A percentile compares a stretch with the other conserved stretches of the same genome.
phyloP scores from a whole-genome alignment of 2,113 vertebrate species.

The Progne subis region DNA sequence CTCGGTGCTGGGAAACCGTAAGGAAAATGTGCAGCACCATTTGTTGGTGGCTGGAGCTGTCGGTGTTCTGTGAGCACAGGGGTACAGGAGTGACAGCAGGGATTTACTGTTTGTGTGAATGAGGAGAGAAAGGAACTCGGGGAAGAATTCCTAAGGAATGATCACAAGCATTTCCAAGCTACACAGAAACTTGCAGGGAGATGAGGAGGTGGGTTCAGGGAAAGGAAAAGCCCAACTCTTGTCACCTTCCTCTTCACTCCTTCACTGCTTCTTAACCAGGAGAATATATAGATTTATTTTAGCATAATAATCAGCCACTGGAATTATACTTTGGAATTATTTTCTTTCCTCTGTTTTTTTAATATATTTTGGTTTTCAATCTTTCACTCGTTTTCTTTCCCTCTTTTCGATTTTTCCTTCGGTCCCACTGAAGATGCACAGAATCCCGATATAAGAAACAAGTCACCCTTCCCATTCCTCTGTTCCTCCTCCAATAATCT shows the following conservation, averaged over 20 bases:
- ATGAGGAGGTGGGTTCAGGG: not conserved
- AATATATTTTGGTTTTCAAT: not conserved
- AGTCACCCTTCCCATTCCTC: not conserved
- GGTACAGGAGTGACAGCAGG: not conserved
- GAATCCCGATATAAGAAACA: not conserved
- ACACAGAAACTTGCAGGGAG: not conserved
- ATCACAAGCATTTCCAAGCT: not conserved
- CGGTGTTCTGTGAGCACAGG: not conserved
- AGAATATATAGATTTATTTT: not conserved
- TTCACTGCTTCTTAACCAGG: not conserved
- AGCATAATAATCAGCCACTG: not conserved
- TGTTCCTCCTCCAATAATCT: conserved; percentile 16
- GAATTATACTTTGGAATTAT: not conserved
- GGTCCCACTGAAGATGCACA: not conserved
- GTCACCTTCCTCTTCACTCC: not conserved
- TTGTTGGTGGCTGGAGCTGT: conserved; percentile 34
- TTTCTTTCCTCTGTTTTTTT: not conserved
- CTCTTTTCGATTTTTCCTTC: not conserved
- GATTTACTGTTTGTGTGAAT: not conserved
- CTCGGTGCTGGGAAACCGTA: conserved; percentile 17
- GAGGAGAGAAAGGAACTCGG: not conserved
- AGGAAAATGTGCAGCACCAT: conserved; percentile 43
- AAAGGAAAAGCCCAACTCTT: not conserved
- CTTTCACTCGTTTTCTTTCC: not conserved
- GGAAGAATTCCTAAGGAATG: conserved; percentile 37